Evolutionary conservation across 2,113 vertebrate genomes (phyloP).

Genomic region (Morone chrysops): DNA sequence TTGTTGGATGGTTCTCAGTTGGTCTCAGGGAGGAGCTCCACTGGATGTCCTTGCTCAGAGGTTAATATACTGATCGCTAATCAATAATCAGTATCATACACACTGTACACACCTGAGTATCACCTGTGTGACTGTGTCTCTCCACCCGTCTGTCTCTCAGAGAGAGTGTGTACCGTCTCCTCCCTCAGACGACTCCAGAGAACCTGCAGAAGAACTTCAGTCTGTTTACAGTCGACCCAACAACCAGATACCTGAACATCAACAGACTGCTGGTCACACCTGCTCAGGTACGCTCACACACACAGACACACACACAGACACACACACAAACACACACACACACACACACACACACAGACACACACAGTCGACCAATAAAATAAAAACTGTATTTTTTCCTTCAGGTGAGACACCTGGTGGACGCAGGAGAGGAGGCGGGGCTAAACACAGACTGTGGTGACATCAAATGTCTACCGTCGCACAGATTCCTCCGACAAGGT

Average conservation of each 20-base stretch:
- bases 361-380: neutral
- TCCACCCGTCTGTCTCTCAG: constrained; percentile 74
- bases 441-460: constrained; percentile 81
- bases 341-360: neutral
- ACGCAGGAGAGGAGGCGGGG: constrained; percentile 89
- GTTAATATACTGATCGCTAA: constrained; percentile 65
- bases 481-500: constrained; percentile 86
- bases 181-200: constrained; percentile 97
- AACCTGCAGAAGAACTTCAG: constrained; percentile 96
- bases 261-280: constrained; percentile 87
- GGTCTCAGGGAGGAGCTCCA: constrained; percentile 88
- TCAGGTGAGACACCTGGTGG: constrained; percentile 93
- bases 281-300: constrained; percentile 86
- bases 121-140: neutral
- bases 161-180: constrained; percentile 93
- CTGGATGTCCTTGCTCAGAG: constrained; percentile 94
- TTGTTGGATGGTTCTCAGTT: constrained; percentile 96
- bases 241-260: constrained; percentile 92
- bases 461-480: constrained; percentile 83
- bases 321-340: constrained; percentile 13
- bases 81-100: neutral
- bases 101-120: neutral
- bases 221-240: constrained; percentile 93
- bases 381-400: constrained; percentile 5
- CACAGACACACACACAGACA: neutral